Base-by-base conservation (phyloP, 2,113 vertebrate species). In the Myrmecobius fasciatus region DNA sequence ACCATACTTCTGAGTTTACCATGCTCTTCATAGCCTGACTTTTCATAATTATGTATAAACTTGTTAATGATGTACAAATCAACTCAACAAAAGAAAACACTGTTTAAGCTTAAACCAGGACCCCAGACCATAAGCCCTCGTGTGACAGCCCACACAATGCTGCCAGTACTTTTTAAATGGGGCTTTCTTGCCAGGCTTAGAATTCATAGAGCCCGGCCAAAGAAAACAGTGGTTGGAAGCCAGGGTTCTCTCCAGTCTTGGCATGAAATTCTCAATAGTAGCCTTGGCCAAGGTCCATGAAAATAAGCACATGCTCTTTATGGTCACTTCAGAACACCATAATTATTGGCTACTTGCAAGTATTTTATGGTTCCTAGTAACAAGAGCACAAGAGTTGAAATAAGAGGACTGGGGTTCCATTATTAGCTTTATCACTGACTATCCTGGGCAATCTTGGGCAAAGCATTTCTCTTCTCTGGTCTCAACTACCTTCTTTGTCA, bases 201-300 rank as follows among this genome's bases (percentile, higher is more conserved):
- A 98, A 98, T 98, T 98, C 98, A 97, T 96, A 97, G 97, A 98
- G 97, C 98, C 97, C n/a, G 92, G 99, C 99, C 99, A 99, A 99
- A 98, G 98, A 99, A 98, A 99, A 99, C 98, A 99, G 97, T 98
- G 98, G 98, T 98, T 97, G 96, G 88, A 97, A 95, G 99, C 98
- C 98, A 98, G 98, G 97, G 97, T 98, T 98, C 97, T 98, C 98
- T 98, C 96, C 96, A 98, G 98, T 96, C 94, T 97, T 98, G 98
- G 98, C 98, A 98, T 98, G 96, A 96, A 96, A 97, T 98, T 97
- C 97, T 98, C 97, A 97, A 96, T 97, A 98, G 98, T 98, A 98
- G 97, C 98, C 97, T 98, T 98, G 99, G 98, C 98, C 25, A 93
- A 97, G 97, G 97, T 97, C 97, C 98, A 97, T 48, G 97, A 98